Percentiles rank a stretch among this genome's conserved stretches.
Evolutionary conservation across 2,888 invertebrate genomes (phyloP).

Genomic region (Dromius quadrimaculatus): DNA sequence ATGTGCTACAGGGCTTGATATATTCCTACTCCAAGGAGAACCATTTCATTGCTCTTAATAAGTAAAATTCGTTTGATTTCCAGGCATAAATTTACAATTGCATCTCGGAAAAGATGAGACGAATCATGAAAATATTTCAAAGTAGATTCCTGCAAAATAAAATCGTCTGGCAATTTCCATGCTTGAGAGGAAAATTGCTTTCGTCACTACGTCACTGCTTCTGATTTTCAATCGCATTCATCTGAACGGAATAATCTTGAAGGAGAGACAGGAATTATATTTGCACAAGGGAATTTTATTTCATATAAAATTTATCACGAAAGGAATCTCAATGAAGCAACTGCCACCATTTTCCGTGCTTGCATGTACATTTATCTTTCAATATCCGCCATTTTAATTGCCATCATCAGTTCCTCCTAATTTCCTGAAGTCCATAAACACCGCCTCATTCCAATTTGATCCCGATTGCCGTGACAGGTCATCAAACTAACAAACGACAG

Average conservation of each 20-base stretch:
- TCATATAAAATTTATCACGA: too few species aligned
- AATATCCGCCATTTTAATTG: slow-evolving; percentile 20
- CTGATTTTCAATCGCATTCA: slow-evolving; percentile 40
- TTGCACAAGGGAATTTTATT: not conserved
- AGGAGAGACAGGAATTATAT: slow-evolving; percentile 12
- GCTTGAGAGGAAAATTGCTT: not conserved
- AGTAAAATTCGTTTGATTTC: too few species aligned
- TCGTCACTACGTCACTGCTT: slow-evolving; percentile 4
- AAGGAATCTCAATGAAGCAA: too few species aligned
- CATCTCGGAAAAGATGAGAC: too few species aligned
- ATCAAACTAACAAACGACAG: not conserved
- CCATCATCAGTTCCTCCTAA: slow-evolving; percentile 10
- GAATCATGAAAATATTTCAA: slow-evolving; percentile 8
- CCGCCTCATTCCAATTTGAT: slow-evolving; percentile 24
- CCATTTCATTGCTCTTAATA: slow-evolving; percentile 41
- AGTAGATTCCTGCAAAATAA: slow-evolving; percentile 14
- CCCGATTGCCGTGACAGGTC: not conserved
- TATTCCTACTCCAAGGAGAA: slow-evolving; percentile 18
- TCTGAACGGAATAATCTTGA: slow-evolving; percentile 25
- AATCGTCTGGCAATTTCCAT: slow-evolving; percentile 40
- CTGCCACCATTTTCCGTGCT: too few species aligned
- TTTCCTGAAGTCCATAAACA: slow-evolving; percentile 15
- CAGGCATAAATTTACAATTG: not conserved
- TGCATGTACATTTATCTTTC: slow-evolving; percentile 28
- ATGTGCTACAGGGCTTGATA: slow-evolving; percentile 7